A percentile compares a stretch with the other conserved stretches of the same genome.
These are phyloP conservation scores for Platorchestia sp. DNA, from an alignment of 1,140 invertebrate species.

Conservation along the genomic window DNA sequence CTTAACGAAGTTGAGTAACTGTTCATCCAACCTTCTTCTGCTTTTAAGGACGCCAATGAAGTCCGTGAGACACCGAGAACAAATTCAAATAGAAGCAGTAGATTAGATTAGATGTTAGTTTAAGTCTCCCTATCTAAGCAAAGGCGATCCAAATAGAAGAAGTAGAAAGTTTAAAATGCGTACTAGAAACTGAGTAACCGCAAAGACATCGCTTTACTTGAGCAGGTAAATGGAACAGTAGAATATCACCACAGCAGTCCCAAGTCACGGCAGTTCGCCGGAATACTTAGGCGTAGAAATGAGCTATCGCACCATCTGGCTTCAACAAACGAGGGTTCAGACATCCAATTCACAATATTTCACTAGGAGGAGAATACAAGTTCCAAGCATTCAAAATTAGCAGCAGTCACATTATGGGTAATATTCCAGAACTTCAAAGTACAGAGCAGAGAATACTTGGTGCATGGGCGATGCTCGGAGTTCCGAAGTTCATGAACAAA, in stretches of 20 bases:
- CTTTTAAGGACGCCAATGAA: background rate
- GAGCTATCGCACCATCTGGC: background rate
- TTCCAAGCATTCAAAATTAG: background rate
- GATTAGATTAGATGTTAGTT: no score
- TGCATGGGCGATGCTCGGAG: background rate
- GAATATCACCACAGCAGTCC: background rate
- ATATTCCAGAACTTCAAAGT: background rate
- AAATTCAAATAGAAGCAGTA: no score
- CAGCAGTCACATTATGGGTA: background rate
- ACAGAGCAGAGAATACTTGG: background rate
- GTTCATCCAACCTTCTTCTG: background rate
- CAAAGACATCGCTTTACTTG: constrained; percentile 7
- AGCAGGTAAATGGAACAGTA: background rate
- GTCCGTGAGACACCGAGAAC: background rate
- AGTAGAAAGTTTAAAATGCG: background rate
- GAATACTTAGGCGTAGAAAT: background rate
- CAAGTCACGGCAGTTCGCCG: background rate
- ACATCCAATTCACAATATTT: background rate
- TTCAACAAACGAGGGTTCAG: background rate
- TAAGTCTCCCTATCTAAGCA: no score
- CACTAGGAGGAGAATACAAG: background rate
- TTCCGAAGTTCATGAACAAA: background rate
- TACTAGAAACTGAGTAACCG: background rate
- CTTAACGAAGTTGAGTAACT: background rate
- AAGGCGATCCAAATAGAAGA: no score